Conservation (phyloP, 2,888 invertebrate species). For the Abscondita cerata region DNA sequence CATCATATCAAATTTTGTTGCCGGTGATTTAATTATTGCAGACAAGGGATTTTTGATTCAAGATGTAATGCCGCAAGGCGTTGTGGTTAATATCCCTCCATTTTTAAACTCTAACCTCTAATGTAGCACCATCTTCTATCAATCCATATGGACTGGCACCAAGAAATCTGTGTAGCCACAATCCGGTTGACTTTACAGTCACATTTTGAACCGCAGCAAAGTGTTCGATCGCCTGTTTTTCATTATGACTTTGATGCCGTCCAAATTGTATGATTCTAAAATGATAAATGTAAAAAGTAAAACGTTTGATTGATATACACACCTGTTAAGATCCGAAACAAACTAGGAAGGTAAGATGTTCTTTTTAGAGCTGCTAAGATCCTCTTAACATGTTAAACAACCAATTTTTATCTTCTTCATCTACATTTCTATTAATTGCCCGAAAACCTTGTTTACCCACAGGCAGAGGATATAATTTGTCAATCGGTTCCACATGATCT, state of each 20-base stretch:
- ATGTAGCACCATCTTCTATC: neutral
- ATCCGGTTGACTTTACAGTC: neutral
- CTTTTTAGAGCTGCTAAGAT: conserved; percentile 6
- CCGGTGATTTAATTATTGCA: too few relatives aligned
- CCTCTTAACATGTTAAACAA: neutral
- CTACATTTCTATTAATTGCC: neutral
- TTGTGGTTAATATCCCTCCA: too few relatives aligned
- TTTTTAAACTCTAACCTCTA: too few relatives aligned
- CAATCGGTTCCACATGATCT: neutral
- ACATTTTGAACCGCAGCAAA: neutral
- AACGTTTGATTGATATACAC: neutral
- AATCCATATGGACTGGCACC: conserved; percentile 6
- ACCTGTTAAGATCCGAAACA: conserved; percentile 15
- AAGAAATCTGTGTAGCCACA: neutral
- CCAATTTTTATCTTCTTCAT: neutral
- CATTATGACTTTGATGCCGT: neutral
- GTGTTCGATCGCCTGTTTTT: neutral
- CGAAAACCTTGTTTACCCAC: neutral
- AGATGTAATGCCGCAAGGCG: too few relatives aligned
- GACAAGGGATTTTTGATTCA: too few relatives aligned
- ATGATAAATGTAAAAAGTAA: too few relatives aligned
- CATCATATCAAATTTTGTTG: too few relatives aligned
- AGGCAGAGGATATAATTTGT: neutral
- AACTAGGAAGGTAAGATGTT: too few relatives aligned
- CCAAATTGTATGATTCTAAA: too few relatives aligned